Evolutionary conservation across 2,113 vertebrate species (phyloP), one percentile per base, ranked within the genome.

Genomic region (Colossoma macropomum): DNA sequence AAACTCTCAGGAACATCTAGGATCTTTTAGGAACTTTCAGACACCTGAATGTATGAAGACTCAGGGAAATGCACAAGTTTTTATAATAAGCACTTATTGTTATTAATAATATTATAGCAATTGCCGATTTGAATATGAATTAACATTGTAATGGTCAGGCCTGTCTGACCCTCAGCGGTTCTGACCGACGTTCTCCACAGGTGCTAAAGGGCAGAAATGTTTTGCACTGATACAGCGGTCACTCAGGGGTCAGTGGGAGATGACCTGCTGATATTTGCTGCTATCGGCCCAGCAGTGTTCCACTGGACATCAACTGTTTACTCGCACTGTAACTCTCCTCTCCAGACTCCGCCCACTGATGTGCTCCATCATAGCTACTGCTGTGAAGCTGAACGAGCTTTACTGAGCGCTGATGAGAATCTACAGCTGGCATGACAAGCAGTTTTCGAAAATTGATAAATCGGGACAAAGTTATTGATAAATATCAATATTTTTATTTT

Each of bases 1-100:
- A 59, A 23, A 59, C 21, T 3, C 8, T n/a, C 3, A 54, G 19
- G 23, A 62, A 9, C 27, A n/a, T n/a, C n/a, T n/a, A n/a, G n/a
- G n/a, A n/a, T n/a, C n/a, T 3, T 23, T n/a, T 2, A 54, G 19
- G 23, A 62, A 9, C 27, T 45, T 19, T 23, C 23, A 10, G 21
- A 16, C n/a, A 10, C 21, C 28, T 32, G 69, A 80, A 23, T 80
- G 66, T 70, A 71, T 41, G 38, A 70, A 60, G 34, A 28, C 78
- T 28, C 52, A 28, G 30, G 23, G 32, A 71, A 50, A 48, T 60
- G 34, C 25, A 21, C 8, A 2, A 52, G 15, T 52, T 52, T 19
- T 52, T 52, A 11, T 9, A 45, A 11, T 9, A 11, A 45, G 17
- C 15, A 54, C 19, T 21, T 56, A 21, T 56, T 56, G n/a, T 59